Conservation (phyloP, 2,797 vertebrate species). For the Pelochelys cantorii region DNA sequence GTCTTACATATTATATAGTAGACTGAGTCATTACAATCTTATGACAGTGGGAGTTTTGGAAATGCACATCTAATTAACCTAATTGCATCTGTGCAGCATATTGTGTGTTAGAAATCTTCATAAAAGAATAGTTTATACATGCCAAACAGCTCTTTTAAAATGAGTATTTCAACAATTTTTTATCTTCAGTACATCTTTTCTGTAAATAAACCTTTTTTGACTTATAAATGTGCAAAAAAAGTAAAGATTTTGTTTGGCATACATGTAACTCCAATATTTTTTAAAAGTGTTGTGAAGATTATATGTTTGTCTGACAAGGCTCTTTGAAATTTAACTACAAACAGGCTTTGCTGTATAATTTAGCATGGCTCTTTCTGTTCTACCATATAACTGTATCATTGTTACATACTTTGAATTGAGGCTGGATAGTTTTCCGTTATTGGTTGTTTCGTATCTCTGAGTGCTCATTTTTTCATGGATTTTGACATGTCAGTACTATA, state of each 20-base stretch:
- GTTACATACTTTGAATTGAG: constrained; percentile 10
- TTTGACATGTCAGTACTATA: neutral
- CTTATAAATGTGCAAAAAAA: neutral
- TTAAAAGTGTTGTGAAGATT: neutral
- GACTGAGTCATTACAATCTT: neutral
- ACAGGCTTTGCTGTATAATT: neutral
- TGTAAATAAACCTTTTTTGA: neutral
- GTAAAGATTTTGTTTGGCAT: neutral
- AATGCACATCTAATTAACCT: constrained; percentile 26
- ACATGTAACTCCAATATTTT: neutral
- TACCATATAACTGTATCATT: neutral
- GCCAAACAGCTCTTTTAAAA: neutral
- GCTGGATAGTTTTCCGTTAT: neutral
- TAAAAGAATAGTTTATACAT: neutral
- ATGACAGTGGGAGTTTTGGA: neutral
- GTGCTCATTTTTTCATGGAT: neutral
- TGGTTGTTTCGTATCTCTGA: neutral
- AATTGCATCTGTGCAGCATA: neutral
- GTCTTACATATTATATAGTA: neutral
- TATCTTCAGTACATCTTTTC: constrained; percentile 3
- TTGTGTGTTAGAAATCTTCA: neutral
- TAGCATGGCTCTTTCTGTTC: neutral
- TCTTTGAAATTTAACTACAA: neutral
- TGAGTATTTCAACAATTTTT: neutral
- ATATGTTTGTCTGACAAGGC: neutral